Percentiles rank a stretch among this genome's conserved stretches.
Evolutionary conservation across 2,888 invertebrate genomes (phyloP).

Genomic region (Nephrotoma guestfalica): DNA sequence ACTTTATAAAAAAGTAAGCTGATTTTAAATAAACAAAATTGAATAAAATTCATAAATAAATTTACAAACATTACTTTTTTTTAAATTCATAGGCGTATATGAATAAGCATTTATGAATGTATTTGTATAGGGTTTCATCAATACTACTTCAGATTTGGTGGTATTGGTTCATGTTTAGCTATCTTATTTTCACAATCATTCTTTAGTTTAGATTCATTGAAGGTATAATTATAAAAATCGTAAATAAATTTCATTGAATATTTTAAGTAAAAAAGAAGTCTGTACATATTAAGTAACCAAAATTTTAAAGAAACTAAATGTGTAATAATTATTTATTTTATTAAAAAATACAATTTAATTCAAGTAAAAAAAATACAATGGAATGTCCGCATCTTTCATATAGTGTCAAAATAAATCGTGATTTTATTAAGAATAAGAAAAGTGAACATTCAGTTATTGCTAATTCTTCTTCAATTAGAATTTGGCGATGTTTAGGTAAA

Average conservation of each 20-base stretch:
- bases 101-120: neutral
- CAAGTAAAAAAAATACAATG: constrained; percentile 33
- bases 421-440: constrained; percentile 34
- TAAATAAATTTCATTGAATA: neutral
- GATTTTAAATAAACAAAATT: no score
- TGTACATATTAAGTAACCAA: neutral
- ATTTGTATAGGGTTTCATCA: neutral
- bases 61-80: no score
- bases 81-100: no score
- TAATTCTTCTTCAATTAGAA: constrained; percentile 9
- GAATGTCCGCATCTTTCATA: constrained; percentile 54
- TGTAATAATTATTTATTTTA: neutral
- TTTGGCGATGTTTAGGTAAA: constrained; percentile 19
- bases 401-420: constrained; percentile 43
- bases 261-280: neutral
- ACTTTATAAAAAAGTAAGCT: no score
- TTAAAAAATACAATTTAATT: neutral
- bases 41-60: no score
- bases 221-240: neutral
- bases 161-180: neutral
- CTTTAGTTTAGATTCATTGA: neutral
- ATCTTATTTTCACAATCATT: neutral
- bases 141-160: neutral
- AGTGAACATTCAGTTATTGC: constrained; percentile 20
- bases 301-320: neutral